phyloP scores from a whole-genome alignment of 2,888 invertebrate species.

The Dryomyza anilis region DNA sequence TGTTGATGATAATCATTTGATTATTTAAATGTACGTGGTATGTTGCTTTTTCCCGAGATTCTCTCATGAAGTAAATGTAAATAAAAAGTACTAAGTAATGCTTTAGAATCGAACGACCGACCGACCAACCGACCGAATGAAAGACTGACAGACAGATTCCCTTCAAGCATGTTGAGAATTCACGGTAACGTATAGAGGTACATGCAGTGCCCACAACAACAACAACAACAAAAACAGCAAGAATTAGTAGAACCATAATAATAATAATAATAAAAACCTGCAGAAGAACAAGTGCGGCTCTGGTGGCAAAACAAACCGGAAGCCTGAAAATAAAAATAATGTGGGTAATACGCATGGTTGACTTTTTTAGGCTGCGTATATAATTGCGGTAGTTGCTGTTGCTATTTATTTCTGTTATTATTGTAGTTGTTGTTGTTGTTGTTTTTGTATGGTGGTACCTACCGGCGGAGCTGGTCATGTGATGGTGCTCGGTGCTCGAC shows the following conservation, averaged over 20 bases:
- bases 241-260: neutral
- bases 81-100: too few relatives aligned
- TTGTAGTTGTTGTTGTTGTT: neutral
- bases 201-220: conserved; percentile 25
- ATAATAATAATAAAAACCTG: neutral
- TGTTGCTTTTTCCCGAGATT: too few relatives aligned
- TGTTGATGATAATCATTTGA: too few relatives aligned
- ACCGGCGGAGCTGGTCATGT: too few relatives aligned
- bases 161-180: conserved; percentile 9
- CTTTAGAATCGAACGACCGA: too few relatives aligned
- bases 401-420: neutral
- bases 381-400: conserved; percentile 29
- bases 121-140: neutral
- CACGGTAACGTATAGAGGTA: too few relatives aligned
- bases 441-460: too few relatives aligned
- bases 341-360: conserved; percentile 26
- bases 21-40: neutral
- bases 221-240: neutral
- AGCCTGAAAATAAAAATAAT: conserved; percentile 23
- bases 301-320: conserved; percentile 22
- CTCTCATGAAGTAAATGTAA: too few relatives aligned
- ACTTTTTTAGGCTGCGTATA: conserved; percentile 30
- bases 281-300: neutral
- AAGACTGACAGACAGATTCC: neutral
- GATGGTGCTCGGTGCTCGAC: too few relatives aligned